phyloP scores from a whole-genome alignment of 2,113 vertebrate species.

The Triplophysa tibetana region DNA sequence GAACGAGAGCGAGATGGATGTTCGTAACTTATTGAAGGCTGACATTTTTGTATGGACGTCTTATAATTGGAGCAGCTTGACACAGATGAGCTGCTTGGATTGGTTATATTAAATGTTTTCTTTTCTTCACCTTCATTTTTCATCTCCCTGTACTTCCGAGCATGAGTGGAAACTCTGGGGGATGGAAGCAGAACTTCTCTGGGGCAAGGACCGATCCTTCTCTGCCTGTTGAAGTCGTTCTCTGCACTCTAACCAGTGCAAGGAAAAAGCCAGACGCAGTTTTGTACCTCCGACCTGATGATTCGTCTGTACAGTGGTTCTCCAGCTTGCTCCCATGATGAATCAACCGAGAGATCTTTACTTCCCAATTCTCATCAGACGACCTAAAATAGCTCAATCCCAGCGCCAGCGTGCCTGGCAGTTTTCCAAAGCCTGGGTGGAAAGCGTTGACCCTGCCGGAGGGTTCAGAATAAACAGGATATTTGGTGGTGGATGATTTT shows the following conservation, averaged over 20 bases:
- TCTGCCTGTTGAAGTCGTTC: background rate
- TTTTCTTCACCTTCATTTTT: background rate
- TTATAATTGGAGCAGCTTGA: background rate
- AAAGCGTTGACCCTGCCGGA: constrained; percentile 15
- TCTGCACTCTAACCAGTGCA: background rate
- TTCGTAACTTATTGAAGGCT: constrained; percentile 28
- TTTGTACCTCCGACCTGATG: constrained; percentile 11
- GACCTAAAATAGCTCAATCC: constrained; percentile 17
- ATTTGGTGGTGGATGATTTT: constrained; percentile 10
- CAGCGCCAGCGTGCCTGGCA: background rate
- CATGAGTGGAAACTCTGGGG: background rate
- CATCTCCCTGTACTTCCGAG: background rate
- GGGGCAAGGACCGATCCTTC: background rate
- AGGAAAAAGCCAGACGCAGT: background rate
- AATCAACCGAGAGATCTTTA: constrained; percentile 13
- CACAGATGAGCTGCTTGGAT: background rate
- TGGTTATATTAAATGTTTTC: constrained; percentile 3
- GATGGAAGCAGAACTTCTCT: constrained; percentile 14
- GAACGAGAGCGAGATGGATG: constrained; percentile 23
- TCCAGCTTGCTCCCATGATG: constrained; percentile 6
- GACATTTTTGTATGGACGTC: constrained; percentile 24
- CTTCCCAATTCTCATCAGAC: constrained; percentile 17
- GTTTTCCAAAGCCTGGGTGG: background rate
- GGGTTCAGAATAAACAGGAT: background rate
- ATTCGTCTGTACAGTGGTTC: constrained; percentile 20